Conservation (phyloP, 2,797 vertebrate genomes). For the Rhadinocentrus ornatus region DNA sequence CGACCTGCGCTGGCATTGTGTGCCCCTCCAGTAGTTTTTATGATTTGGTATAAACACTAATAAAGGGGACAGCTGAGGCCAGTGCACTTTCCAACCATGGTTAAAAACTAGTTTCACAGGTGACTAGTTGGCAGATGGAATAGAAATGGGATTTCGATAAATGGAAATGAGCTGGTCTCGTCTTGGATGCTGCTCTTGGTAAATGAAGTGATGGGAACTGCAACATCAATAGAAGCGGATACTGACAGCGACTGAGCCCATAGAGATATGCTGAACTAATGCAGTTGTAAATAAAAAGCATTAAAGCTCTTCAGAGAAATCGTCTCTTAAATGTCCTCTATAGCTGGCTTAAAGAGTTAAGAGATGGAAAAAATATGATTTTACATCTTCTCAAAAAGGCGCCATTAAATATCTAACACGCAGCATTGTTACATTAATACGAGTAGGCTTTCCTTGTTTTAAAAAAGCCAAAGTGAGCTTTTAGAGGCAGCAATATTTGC, state of each 20-base stretch:
- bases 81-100: slow-evolving; percentile 65
- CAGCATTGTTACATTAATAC: slow-evolving; percentile 12
- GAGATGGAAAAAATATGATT: slow-evolving; percentile 8
- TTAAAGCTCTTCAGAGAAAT: background rate
- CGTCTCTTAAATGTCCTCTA: background rate
- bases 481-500: slow-evolving; percentile 16
- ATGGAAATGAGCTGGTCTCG: slow-evolving; percentile 73
- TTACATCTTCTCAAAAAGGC: slow-evolving; percentile 4
- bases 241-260: slow-evolving; percentile 15
- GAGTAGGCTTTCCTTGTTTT: slow-evolving; percentile 9
- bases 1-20: slow-evolving; percentile 57
- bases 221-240: slow-evolving; percentile 46
- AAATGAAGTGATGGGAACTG: slow-evolving; percentile 73
- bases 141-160: slow-evolving; percentile 81
- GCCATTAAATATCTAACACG: slow-evolving; percentile 15
- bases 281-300: slow-evolving; percentile 29
- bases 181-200: slow-evolving; percentile 53
- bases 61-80: slow-evolving; percentile 63
- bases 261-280: slow-evolving; percentile 26
- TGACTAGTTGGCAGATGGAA: slow-evolving; percentile 81
- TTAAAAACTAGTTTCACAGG: slow-evolving; percentile 85
- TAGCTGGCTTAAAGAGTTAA: slow-evolving; percentile 8
- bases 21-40: slow-evolving; percentile 76
- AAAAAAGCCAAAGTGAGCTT: slow-evolving; percentile 17
- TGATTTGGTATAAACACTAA: slow-evolving; percentile 78